Percentiles rank a stretch among this genome's conserved stretches.
phyloP scores from a whole-genome alignment of 2,113 vertebrate species.

The Rhea pennata region DNA sequence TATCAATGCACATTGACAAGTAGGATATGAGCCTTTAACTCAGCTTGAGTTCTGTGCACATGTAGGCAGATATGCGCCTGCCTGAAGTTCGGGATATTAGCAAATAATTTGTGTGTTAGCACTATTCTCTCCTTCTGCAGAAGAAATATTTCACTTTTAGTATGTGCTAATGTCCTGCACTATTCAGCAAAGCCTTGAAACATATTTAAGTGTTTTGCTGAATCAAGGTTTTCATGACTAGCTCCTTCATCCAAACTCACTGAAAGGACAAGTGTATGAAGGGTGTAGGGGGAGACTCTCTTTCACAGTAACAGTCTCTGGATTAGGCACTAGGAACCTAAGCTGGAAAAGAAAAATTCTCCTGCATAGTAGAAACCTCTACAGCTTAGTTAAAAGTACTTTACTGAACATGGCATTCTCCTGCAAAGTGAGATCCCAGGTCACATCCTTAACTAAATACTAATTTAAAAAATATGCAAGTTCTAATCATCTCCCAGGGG shows the following conservation, averaged over 20 bases:
- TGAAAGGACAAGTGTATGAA: neutral
- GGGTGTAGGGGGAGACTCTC: neutral
- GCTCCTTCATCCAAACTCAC: neutral
- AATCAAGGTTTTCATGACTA: slow-evolving; percentile 25
- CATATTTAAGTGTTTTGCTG: slow-evolving; percentile 13
- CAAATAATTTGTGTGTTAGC: slow-evolving; percentile 31
- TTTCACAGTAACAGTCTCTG: neutral
- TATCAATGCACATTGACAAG: neutral
- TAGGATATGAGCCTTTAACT: neutral
- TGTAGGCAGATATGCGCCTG: neutral
- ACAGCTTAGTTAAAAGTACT: neutral
- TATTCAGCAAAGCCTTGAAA: slow-evolving; percentile 41
- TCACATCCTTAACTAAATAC: neutral
- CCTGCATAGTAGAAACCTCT: neutral
- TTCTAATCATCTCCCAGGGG: neutral
- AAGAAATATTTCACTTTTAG: slow-evolving; percentile 52
- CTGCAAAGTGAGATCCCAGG: neutral
- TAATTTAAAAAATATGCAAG: neutral
- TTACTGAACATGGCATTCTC: neutral
- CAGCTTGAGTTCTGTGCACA: neutral
- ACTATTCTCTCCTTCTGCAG: slow-evolving; percentile 31
- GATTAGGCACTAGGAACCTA: neutral
- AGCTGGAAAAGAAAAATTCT: slow-evolving; percentile 6
- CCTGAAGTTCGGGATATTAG: slow-evolving; percentile 11
- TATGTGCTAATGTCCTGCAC: slow-evolving; percentile 13